These are phyloP conservation scores for Daubentonia madagascariensis DNA, from an alignment of 2,113 vertebrate species.

Conservation along the genomic window DNA sequence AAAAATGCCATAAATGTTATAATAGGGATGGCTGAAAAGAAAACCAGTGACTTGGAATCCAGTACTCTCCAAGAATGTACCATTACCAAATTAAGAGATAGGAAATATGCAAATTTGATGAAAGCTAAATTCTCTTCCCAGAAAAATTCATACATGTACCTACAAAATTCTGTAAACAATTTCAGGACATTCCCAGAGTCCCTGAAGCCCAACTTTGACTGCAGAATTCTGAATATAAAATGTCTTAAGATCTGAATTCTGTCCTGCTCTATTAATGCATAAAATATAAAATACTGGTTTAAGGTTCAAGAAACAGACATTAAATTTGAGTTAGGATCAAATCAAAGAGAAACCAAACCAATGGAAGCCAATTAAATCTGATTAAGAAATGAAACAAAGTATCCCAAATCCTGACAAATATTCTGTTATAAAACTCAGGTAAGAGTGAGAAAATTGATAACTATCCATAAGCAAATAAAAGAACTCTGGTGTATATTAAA, in stretches of 20 bases:
- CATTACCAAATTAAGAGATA: not conserved
- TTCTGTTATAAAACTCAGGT: not conserved
- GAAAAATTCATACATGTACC: not conserved
- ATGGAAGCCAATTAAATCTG: not conserved
- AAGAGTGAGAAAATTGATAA: constrained; percentile 3
- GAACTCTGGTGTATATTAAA: not conserved
- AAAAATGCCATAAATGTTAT: not conserved
- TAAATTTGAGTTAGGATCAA: not conserved
- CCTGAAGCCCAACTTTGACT: not conserved
- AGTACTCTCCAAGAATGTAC: not conserved
- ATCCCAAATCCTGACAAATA: not conserved
- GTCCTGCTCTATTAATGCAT: not conserved
- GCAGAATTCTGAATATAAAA: constrained; percentile 8
- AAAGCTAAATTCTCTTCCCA: not conserved
- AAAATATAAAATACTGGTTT: not conserved
- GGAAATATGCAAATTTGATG: not conserved
- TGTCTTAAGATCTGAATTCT: not conserved
- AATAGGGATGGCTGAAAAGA: not conserved
- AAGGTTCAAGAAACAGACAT: not conserved
- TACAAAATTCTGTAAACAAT: not conserved
- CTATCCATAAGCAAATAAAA: not conserved
- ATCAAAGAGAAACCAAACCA: constrained; percentile 10
- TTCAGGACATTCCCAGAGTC: not conserved
- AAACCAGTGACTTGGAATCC: not conserved
- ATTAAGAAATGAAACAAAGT: not conserved